Evolutionary conservation across 1,140 invertebrate species (phyloP), one percentile per base, ranked within the genome.

Genomic region (Polypedilum pembai): DNA sequence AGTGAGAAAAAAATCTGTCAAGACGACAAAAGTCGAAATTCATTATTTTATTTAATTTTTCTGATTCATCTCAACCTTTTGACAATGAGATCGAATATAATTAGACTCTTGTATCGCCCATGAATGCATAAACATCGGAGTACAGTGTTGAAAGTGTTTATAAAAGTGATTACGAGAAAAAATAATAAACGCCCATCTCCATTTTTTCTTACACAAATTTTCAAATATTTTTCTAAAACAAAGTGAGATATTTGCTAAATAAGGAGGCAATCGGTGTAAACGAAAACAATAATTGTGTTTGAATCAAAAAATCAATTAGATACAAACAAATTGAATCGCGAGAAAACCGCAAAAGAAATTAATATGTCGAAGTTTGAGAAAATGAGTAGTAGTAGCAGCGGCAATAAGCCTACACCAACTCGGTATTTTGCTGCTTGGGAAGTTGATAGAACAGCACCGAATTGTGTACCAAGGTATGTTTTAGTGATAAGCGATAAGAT

Each of bases 351-450:
- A 33, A 33, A 33, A 33, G 5, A 33, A 69, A 66, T 18, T 8
- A 69, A 69, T 18, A 69, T 69, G 65, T 69, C 65, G 20, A 69
- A 69, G 17, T 69, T 69, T 21, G 65, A 69, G 17, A n/a, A 18
- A 12, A 69, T 69, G 65, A 69, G 65, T 10, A 69, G 20, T 69
- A 69, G 20, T 18, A 18, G 65, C 72, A 69, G 15, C 21, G 4
- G 18, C 18, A 69, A 69, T 10, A 94, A 94, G 88, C 94, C 94
- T 78, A 93, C 96, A 81, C 94, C 94, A 78, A 98, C 98, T 95
- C 96, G 95, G 86, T 88, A 98, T 77, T 98, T 98, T 86, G 95
- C 95, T 76, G 95, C 95, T 77, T 97, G 95, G 94, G 95, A 98
- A 88, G 93, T 98, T 75, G 96, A 98, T 85, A 90, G 96, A 82